Percentiles rank a stretch among this genome's conserved stretches.
phyloP scores from a whole-genome alignment of 2,113 vertebrate species.

The Phyllopteryx taeniolatus region DNA sequence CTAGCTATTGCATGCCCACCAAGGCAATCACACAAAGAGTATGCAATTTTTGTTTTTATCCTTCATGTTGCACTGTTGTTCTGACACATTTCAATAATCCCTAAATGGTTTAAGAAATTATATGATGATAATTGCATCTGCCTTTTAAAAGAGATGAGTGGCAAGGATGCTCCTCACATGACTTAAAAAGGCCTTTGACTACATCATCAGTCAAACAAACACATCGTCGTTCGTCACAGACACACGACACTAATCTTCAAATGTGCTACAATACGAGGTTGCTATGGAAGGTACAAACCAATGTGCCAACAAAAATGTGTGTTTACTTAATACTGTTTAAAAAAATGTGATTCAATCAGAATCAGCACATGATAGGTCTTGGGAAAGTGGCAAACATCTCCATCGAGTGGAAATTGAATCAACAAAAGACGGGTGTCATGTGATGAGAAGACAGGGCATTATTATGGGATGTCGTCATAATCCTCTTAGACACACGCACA shows the following conservation, averaged over 20 bases:
- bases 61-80: background rate
- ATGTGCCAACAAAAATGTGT: background rate
- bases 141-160: background rate
- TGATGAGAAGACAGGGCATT: constrained; percentile 63
- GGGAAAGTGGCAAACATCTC: constrained; percentile 35
- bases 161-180: background rate
- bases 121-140: background rate
- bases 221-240: background rate
- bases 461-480: constrained; percentile 70
- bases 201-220: background rate
- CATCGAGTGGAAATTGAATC: constrained; percentile 42
- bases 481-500: constrained; percentile 65
- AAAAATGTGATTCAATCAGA: background rate
- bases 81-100: background rate
- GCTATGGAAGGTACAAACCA: background rate
- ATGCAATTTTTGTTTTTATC: too few species aligned
- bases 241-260: background rate
- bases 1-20: too few species aligned
- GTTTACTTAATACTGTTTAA: background rate
- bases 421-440: constrained; percentile 60
- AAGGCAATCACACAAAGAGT: too few species aligned
- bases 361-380: constrained; percentile 21
- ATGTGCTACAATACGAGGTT: background rate
- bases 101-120: background rate
- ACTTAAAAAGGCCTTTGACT: background rate